Evolutionary conservation across 1,140 invertebrate species (phyloP), one percentile per base, ranked within the genome.

Genomic region (Zaprionus kolodkinae): DNA sequence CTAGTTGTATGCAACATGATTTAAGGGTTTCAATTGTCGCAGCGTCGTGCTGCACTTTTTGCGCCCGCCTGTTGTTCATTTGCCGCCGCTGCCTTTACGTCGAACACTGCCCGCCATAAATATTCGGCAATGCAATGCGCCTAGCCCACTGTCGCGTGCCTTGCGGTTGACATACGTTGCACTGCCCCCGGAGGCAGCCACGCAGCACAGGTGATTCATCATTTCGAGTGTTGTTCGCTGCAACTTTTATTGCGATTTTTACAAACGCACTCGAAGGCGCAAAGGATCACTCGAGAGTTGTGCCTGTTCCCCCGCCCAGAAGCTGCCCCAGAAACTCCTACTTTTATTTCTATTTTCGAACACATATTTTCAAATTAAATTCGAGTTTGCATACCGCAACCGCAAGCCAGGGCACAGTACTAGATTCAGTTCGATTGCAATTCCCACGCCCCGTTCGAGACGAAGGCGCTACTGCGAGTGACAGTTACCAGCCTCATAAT

Each of bases 221-320:
- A 91, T 91, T 86, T 91, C 81, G 68, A 91, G 88, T 89, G 84
- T 85, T 91, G 84, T 88, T 91, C 89, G 88, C 88, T 91, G 88
- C 88, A 91, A 91, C 88, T 85, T 88, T 91, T 91, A 91, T 91
- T 91, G 88, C 81, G 78, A 85, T 91, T 91, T 91, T 91, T 63
- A 91, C 88, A 91, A 91, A 91, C 84, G 89, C 88, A 91, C 88
- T 91, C 75, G 71, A 91, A 17, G 4, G 17, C 45, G 11, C 17
- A 17, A 50, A 50, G 45, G 45, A 50, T 12, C 45, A 43, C 40
- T 15, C n/a, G 40, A 45, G 17, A 17, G 9, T 17, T 25, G 45
- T 50, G 11, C 17, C n/a, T 45, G 40, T 43, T n/a, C n/a, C n/a
- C n/a, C n/a, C n/a, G n/a, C n/a, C n/a, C n/a, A n/a, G n/a, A n/a